phyloP scores from a whole-genome alignment of 2,888 invertebrate genomes.

The Drosophila neutralis region DNA sequence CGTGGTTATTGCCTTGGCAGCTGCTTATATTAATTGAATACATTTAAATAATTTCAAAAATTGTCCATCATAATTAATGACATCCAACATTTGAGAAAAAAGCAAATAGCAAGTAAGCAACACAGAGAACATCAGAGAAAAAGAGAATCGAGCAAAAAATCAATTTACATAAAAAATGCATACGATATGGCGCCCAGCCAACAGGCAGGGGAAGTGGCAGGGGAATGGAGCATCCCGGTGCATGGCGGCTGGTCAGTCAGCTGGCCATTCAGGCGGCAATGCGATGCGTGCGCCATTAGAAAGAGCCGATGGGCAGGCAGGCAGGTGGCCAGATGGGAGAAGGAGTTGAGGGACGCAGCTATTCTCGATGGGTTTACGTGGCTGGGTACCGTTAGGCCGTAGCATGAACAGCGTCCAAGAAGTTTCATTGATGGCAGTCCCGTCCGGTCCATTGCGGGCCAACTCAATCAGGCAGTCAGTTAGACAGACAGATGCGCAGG shows the following conservation, averaged over 20 bases:
- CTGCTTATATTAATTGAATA: constrained; percentile 71
- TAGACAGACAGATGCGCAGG: constrained; percentile 46
- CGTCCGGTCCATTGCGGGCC: constrained; percentile 55
- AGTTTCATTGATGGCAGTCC: constrained; percentile 70
- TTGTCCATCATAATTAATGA: constrained; percentile 74
- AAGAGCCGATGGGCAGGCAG: constrained; percentile 43
- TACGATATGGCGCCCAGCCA: constrained; percentile 71
- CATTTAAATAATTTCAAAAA: constrained; percentile 73
- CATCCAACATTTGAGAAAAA: constrained; percentile 39
- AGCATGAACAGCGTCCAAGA: constrained; percentile 55
- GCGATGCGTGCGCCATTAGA: constrained; percentile 75
- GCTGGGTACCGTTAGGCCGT: constrained; percentile 64
- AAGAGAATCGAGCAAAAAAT: constrained; percentile 48
- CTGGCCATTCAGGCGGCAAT: constrained; percentile 72
- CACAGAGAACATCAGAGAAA: constrained; percentile 2
- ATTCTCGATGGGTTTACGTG: constrained; percentile 46
- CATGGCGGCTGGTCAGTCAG: constrained; percentile 63
- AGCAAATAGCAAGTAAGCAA: constrained; percentile 11
- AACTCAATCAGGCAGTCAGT: constrained; percentile 71
- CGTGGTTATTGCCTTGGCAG: constrained; percentile 37
- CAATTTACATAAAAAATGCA: constrained; percentile 78
- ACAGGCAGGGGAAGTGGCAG: background rate
- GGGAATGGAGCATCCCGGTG: constrained; percentile 29
- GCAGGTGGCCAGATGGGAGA: background rate
- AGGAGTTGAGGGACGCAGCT: background rate